Conservation (phyloP, 1,140 invertebrate genomes). For the Chionoecetes opilio region DNA sequence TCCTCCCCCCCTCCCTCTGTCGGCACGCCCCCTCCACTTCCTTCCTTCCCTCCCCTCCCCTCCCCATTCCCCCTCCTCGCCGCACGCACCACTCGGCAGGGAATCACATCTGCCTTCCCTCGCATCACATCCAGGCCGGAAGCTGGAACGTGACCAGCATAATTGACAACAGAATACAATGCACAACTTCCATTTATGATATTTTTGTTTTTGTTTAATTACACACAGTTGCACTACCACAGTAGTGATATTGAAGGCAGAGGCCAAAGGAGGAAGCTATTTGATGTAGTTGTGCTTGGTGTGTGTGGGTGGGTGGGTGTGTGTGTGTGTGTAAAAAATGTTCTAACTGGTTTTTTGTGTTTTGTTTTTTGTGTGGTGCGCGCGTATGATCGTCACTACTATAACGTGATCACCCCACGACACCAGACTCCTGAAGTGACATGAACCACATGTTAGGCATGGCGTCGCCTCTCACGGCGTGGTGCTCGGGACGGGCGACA, state of each 20-base stretch:
- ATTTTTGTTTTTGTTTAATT: neutral
- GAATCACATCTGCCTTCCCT: neutral
- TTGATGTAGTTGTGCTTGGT: neutral
- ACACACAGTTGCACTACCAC: neutral
- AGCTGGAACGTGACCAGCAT: conserved; percentile 1
- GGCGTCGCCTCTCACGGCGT: no score
- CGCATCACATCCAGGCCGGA: neutral
- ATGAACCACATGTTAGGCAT: no score
- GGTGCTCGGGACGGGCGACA: no score
- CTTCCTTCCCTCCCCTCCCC: no score
- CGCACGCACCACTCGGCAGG: neutral
- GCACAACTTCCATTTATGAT: neutral
- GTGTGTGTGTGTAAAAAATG: neutral
- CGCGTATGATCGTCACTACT: no score
- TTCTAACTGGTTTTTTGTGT: neutral
- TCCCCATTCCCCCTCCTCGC: no score
- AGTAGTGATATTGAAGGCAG: conserved; percentile 2
- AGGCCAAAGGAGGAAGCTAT: neutral
- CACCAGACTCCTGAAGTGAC: no score
- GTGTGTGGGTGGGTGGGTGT: neutral
- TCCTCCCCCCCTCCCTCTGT: no score
- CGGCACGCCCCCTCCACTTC: no score
- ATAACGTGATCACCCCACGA: no score
- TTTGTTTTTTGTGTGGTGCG: neutral
- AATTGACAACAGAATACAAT: neutral